A percentile compares a stretch with the other conserved stretches of the same genome.
phyloP scores from a whole-genome alignment of 2,113 vertebrate genomes.

The Sciurus niger region DNA sequence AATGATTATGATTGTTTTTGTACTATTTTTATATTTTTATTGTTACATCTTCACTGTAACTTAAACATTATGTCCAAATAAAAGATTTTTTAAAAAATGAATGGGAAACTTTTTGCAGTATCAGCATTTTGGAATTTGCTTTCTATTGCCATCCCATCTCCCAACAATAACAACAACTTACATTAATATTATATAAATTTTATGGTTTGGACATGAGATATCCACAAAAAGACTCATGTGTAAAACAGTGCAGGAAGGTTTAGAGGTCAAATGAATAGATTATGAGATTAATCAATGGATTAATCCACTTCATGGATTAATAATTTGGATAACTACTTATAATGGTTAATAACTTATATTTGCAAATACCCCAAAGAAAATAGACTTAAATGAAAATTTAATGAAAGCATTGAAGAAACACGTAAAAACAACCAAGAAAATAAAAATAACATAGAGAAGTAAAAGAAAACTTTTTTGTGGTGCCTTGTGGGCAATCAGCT shows the following conservation, averaged over 20 bases:
- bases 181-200: background rate
- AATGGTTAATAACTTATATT: background rate
- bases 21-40: background rate
- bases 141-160: background rate
- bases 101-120: background rate
- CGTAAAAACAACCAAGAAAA: background rate
- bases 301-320: too few species aligned
- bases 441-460: background rate
- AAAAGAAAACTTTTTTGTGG: background rate
- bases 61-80: background rate
- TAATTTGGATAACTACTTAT: too few species aligned
- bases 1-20: background rate
- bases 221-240: too few species aligned
- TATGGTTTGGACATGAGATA: too few species aligned
- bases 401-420: background rate
- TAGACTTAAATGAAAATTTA: conserved; percentile 46
- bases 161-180: background rate
- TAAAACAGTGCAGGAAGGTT: too few species aligned
- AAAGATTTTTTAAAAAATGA: background rate
- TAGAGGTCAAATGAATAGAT: too few species aligned
- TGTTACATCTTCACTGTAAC: background rate
- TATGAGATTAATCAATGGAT: too few species aligned
- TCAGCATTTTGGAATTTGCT: background rate
- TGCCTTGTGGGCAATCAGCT: too few species aligned
- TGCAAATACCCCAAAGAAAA: background rate